phyloP scores from a whole-genome alignment of 92 coral and sea anemone genomes.

The Bergia puertoricense region DNA sequence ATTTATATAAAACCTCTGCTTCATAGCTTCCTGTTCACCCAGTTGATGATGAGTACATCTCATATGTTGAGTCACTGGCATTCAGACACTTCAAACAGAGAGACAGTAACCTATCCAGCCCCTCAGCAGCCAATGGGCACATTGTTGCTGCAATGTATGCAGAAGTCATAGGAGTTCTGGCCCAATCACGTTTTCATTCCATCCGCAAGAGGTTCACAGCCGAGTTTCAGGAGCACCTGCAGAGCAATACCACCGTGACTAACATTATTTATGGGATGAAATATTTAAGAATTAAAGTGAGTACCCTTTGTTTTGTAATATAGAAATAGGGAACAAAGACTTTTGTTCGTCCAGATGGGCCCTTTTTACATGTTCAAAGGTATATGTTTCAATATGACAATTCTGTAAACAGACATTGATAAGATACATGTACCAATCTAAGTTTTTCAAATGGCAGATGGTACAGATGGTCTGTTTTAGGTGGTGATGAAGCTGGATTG shows the following conservation, averaged over 20 bases:
- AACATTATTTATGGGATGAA: constrained; percentile 99
- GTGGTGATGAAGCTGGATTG: no score
- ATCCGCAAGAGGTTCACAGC: constrained; percentile 86
- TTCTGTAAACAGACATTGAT: no score
- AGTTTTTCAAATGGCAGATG: no score
- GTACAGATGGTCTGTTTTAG: no score
- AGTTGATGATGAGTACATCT: constrained; percentile 83
- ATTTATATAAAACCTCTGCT: background rate
- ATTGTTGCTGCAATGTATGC: constrained; percentile 97
- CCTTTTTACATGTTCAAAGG: no score
- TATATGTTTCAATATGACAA: no score
- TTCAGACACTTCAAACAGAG: constrained; percentile 92
- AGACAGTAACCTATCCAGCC: constrained; percentile 76
- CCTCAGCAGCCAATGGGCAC: constrained; percentile 86
- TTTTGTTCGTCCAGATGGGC: background rate
- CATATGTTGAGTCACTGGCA: constrained; percentile 86
- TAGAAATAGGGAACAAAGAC: no score
- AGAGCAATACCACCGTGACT: constrained; percentile 74
- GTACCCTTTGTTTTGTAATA: background rate
- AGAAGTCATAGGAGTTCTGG: constrained; percentile 92
- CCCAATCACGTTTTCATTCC: constrained; percentile 86
- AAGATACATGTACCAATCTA: no score
- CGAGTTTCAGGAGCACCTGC: constrained; percentile 90
- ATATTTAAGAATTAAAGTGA: constrained; percentile 97
- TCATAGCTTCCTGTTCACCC: constrained; percentile 92